A percentile compares a stretch with the other conserved stretches of the same genome.
These are phyloP conservation scores for Lucinisca nassula DNA, from an alignment of 2,888 invertebrate genomes.

Conservation along the genomic window DNA sequence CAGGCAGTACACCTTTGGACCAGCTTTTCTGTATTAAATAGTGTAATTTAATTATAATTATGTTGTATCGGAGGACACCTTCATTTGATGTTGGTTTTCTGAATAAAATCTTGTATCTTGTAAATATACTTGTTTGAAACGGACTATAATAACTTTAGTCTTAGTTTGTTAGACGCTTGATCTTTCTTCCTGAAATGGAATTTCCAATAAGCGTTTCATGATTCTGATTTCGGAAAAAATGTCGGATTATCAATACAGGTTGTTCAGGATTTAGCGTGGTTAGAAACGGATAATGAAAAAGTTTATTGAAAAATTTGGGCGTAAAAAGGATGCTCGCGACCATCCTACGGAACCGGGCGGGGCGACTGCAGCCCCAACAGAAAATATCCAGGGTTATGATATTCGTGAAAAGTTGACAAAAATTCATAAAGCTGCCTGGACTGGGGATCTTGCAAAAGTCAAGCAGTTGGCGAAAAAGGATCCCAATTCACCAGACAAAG, in stretches of 20 bases:
- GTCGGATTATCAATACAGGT: slow-evolving; percentile 70
- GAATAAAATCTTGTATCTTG: too few species aligned
- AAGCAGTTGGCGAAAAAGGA: slow-evolving; percentile 86
- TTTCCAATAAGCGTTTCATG: background rate
- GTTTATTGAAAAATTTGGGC: slow-evolving; percentile 68
- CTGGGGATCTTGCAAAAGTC: slow-evolving; percentile 85
- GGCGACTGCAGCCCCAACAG: slow-evolving; percentile 56
- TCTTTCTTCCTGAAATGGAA: background rate
- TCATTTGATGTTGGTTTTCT: too few species aligned
- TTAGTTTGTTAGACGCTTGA: background rate
- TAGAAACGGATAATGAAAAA: slow-evolving; percentile 84
- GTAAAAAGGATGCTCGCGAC: slow-evolving; percentile 35
- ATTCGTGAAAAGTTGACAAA: slow-evolving; percentile 86
- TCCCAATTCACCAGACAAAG: slow-evolving; percentile 85
- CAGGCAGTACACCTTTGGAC: too few species aligned
- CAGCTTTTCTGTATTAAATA: too few species aligned
- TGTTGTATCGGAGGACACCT: too few species aligned
- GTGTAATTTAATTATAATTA: too few species aligned
- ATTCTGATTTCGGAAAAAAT: slow-evolving; percentile 52
- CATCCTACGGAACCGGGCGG: slow-evolving; percentile 64
- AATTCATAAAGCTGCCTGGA: slow-evolving; percentile 87
- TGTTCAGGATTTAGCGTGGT: slow-evolving; percentile 73
- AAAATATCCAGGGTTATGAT: slow-evolving; percentile 81
- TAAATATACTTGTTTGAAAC: background rate
- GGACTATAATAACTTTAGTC: background rate